phyloP scores from a whole-genome alignment of 2,888 invertebrate genomes.

The Theretra japonica region DNA sequence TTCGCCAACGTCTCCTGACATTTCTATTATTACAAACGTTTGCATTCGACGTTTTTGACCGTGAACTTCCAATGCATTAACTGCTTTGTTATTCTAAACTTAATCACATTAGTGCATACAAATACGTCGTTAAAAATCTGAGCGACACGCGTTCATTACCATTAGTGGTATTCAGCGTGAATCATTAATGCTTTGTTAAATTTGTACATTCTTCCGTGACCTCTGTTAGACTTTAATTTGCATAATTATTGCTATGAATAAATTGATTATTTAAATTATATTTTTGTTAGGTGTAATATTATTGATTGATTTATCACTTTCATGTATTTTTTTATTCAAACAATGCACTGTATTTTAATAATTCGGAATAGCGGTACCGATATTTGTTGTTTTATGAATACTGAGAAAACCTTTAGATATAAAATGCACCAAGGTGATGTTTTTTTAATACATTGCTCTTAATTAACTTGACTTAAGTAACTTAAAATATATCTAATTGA shows the following conservation, averaged over 20 bases:
- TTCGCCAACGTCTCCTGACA: neutral
- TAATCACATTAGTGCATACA: slow-evolving; percentile 35
- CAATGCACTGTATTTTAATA: no score
- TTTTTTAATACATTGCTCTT: no score
- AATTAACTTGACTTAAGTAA: no score
- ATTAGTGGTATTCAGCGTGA: slow-evolving; percentile 17
- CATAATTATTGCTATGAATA: slow-evolving; percentile 7
- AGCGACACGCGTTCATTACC: slow-evolving; percentile 37
- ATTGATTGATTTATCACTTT: no score
- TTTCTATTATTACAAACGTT: neutral
- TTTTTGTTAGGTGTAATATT: no score
- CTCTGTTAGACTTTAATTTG: slow-evolving; percentile 1
- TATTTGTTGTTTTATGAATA: no score
- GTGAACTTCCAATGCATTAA: slow-evolving; percentile 35
- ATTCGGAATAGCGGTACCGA: no score
- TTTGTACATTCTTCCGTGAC: slow-evolving; percentile 12
- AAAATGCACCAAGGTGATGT: no score
- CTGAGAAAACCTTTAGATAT: no score
- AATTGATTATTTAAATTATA: no score
- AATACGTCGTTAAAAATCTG: slow-evolving; percentile 37
- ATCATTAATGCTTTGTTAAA: slow-evolving; percentile 2
- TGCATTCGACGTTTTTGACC: slow-evolving; percentile 39
- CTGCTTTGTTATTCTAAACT: slow-evolving; percentile 38
- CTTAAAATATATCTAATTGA: no score
- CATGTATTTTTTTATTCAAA: no score